Conservation (phyloP, 2,113 vertebrate genomes). For the Melanotaenia duboulayi region DNA sequence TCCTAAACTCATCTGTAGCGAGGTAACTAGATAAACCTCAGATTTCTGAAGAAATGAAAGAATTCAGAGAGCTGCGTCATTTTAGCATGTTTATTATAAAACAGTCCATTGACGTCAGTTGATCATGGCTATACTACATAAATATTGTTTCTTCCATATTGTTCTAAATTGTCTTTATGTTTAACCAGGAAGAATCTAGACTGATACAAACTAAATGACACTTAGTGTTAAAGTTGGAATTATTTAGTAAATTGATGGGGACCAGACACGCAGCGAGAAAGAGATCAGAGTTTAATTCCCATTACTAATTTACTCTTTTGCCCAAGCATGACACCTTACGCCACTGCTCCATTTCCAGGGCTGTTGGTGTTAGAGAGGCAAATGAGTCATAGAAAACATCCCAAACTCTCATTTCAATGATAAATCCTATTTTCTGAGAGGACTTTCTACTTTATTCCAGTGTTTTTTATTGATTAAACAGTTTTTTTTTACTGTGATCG, state of each 20-base stretch:
- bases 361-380: background rate
- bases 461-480: too few relatives aligned
- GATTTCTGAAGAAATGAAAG: background rate
- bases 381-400: background rate
- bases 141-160: too few relatives aligned
- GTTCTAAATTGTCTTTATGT: too few relatives aligned
- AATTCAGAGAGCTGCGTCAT: background rate
- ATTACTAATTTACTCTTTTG: slow-evolving; percentile 68
- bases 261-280: background rate
- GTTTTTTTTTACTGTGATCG: too few relatives aligned
- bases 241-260: too few relatives aligned
- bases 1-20: slow-evolving; percentile 35
- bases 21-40: slow-evolving; percentile 43
- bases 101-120: too few relatives aligned
- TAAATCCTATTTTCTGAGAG: background rate
- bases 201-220: too few relatives aligned
- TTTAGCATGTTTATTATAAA: too few relatives aligned
- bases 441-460: background rate
- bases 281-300: slow-evolving; percentile 48
- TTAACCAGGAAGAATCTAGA: too few relatives aligned
- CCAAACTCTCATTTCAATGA: background rate
- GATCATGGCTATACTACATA: too few relatives aligned
- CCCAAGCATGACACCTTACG: slow-evolving; percentile 42
- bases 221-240: too few relatives aligned
- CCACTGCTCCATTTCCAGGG: slow-evolving; percentile 38